Base-by-base conservation (phyloP, 2,113 vertebrate species). In the Ammodytes dubius region DNA sequence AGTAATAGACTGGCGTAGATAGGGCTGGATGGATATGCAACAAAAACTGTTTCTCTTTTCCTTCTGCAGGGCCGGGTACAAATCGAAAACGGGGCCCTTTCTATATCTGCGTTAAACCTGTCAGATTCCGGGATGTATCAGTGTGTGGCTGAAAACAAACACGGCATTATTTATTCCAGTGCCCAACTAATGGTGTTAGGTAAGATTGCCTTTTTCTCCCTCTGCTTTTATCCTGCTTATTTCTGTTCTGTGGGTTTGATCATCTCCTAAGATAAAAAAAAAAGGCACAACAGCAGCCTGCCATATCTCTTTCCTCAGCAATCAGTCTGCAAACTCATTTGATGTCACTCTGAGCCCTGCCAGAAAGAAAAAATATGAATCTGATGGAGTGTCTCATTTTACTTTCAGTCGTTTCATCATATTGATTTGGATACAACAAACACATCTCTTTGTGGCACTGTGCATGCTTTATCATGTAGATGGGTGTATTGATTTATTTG, bases 61-160 rank as follows among this genome's bases (percentile, higher is more conserved):
- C 84, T 92, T 92, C 69, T 87, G 27, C 95, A 99, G 98, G 96
- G 95, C 85, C 96, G 96, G 90, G 93, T 96, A 91, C 96, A 97
- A 92, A 96, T 97, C 86, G 97, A 99, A 95, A 97, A 98, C 4
- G 98, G 97, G 69, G 97, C 96, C 76, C 96, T 99, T 71, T 97
- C 96, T 47, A 96, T 99, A 90, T 90, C 95, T 50, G 94, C 94
- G 69, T 93, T 99, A 90, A 97, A 96, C 87, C 94, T 97, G 94
- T 97, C 96, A 74, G 97, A 99, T 91, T 96, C 96, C 54, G 98
- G 97, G 87, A 97, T 97, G 95, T 99, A 99, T 94, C 98, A 99
- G 17, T 99, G 98, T 93, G 92, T 98, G 92, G 98, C 98, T 56
- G 97, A 99, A 95, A 99, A 99, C 96, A 98, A 99, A 92, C 97